Evolutionary conservation across 2,888 invertebrate species (phyloP), one percentile per base, ranked within the genome.

Genomic region (Capitulum mitella): DNA sequence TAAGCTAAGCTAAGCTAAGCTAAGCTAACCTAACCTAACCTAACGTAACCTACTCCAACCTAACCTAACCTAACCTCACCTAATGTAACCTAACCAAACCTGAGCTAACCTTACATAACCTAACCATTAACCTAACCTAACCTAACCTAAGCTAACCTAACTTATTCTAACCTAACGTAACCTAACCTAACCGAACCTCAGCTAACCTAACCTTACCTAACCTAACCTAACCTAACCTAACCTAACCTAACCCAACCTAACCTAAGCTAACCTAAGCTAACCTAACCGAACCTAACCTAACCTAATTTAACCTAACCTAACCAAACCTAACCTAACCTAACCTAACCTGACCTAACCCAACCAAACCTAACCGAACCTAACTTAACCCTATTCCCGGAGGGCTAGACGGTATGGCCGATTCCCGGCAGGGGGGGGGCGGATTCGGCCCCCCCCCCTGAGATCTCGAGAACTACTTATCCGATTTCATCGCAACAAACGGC

Each of bases 151-250:
- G 51, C 77, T 77, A 77, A 77, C 77, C 77, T 77, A 77, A 77
- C 77, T 43, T 77, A 77, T 43, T 43, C 77, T 77, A 77, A 77
- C 77, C 77, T 77, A 77, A 77, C 77, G 19, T 77, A 77, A 77
- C 77, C 46, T 77, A 77, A 43, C 77, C 77, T 77, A 77, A 77
- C 77, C 77, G 48, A 77, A 77, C 77, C 77, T 77, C 48, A 77
- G 51, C 77, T 77, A 77, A 77, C 77, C 77, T 77, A 77, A 77
- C 54, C 54, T 77, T 51, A 77, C 54, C 77, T 77, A 77, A 77
- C 77, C 77, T 77, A 77, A 77, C 77, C 54, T 77, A 77, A 48
- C 54, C 77, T 77, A 77, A 77, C 77, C 77, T 77, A 77, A 77
- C 77, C 54, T 77, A 77, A 77, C 77, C 77, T 77, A 77, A 77